Evolutionary conservation across 2,888 invertebrate species (phyloP), one percentile per base, ranked within the genome.

Genomic region (Rhagonycha fulva): DNA sequence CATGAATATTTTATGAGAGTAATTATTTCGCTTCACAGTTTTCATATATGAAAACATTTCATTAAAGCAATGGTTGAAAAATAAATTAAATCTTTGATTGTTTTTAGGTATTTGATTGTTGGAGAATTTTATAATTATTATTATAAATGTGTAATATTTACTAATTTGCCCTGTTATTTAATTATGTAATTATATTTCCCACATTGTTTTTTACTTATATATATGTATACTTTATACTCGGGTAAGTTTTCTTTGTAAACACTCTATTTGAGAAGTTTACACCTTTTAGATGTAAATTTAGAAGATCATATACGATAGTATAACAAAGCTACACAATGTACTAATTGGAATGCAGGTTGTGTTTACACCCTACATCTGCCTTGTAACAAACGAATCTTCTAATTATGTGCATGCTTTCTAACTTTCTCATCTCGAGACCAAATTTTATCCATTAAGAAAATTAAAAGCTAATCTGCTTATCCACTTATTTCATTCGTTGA

Each of bases 1-100:
- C 77, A 77, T 77, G 77, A 77, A 77, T 77, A 77, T 75, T 77
- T 77, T 75, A 77, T 77, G 77, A 77, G 75, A 75, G 75, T 77
- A 75, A 77, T 77, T 77, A 77, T 77, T 77, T 77, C 77, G 75
- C 73, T 75, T 77, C 77, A 77, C 75, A 75, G 75, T 77, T 77
- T 77, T 77, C 77, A 77, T 75, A 75, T 75, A 72, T 75, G 75
- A 77, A 77, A 77, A 73, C 77, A 73, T 75, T 77, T 77, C 74
- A 77, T 74, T 77, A 77, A 74, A 75, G 63, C 63, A 24, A 66
- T 14, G 23, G 63, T 26, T 12, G 7, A 66, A 66, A 66, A 66
- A 66, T 24, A 72, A 72, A 67, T 72, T 72, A 67, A 68, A 68
- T 47, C 26, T 32, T 14, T 30, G 24, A 60, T 61, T 61, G n/a